Evolutionary conservation across 1,140 invertebrate species (phyloP), one percentile per base, ranked within the genome.

Genomic region (Cyphomyrmex costatus): DNA sequence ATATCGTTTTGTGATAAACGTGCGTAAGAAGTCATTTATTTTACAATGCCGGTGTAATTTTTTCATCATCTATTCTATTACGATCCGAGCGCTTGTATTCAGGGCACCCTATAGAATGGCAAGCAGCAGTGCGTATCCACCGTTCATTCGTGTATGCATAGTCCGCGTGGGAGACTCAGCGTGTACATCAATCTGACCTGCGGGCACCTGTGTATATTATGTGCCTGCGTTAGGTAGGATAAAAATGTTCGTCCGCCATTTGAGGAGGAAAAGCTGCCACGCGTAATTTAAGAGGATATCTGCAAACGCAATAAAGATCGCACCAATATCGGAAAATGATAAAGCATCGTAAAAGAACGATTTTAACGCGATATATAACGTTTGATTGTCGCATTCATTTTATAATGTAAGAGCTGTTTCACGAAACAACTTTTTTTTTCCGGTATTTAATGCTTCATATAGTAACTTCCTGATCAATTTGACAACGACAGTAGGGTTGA

Each of bases 101-200:
- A 73, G 63, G 24, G 71, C 58, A 84, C 83, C 79, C 76, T 87
- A 46, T 83, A 88, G 77, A 85, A 63, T 66, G 19, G 85, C 73
- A 80, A 80, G 88, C 89, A 91, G 68, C 87, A 61, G 83, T 79
- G 87, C 91, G 91, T 91, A 91, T 91, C 89, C 87, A 89, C 86
- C 85, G 87, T 89, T 91, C 88, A 83, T 58, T 79, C 84, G 70
- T 91, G 71, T 78, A 80, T 86, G 65, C 85, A 68, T 85, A 78
- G 78, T 68, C 77, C 74, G 89, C 88, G 89, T 90, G 88, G 79
- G 88, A 90, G 89, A 78, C 71, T 89, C 85, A 49, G 36, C 36
- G 70, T 89, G 86, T 78, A 86, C 71, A 86, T 89, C 88, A 89
- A 89, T 86, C 87, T 73, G 42, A 86, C 49, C 82, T 76, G 77